A percentile compares a stretch with the other conserved stretches of the same genome.
Conservation (phyloP, 2,797 vertebrate species). For the Tolypeutes matacus region DNA sequence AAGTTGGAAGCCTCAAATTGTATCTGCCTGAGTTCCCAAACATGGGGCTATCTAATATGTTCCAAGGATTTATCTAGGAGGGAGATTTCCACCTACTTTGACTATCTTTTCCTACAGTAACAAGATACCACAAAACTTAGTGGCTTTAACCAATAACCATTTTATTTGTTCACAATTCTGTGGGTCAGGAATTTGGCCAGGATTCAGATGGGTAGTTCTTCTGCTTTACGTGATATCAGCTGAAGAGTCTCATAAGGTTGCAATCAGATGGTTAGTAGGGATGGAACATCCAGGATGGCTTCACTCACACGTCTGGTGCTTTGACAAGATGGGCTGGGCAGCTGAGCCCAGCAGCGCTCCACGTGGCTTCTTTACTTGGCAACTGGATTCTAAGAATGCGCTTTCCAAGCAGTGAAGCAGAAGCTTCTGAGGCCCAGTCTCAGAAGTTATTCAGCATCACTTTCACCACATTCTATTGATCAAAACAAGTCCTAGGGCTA, state of each 20-base stretch:
- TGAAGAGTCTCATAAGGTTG: background rate
- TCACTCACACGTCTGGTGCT: background rate
- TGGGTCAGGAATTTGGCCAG: too few species aligned
- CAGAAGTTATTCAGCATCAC: background rate
- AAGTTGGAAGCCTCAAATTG: constrained; percentile 6
- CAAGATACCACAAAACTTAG: constrained; percentile 1
- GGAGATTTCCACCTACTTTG: background rate
- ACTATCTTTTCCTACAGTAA: constrained; percentile 57
- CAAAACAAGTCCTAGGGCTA: constrained; percentile 19
- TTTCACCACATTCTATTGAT: constrained; percentile 29
- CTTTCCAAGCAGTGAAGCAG: constrained; percentile 30
- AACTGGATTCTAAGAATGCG: constrained; percentile 15
- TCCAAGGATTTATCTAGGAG: background rate
- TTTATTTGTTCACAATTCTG: background rate
- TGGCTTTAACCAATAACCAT: constrained; percentile 16
- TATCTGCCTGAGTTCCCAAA: constrained; percentile 20
- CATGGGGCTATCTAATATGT: background rate
- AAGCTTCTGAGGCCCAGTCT: constrained; percentile 10
- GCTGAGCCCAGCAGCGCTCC: background rate
- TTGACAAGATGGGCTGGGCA: background rate
- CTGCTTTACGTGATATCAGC: background rate
- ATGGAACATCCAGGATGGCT: background rate
- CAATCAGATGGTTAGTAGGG: background rate
- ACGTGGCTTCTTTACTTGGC: background rate
- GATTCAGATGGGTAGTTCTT: too few species aligned